Base-by-base conservation (phyloP, 2,888 invertebrate species). In the Augiades crinisus region DNA sequence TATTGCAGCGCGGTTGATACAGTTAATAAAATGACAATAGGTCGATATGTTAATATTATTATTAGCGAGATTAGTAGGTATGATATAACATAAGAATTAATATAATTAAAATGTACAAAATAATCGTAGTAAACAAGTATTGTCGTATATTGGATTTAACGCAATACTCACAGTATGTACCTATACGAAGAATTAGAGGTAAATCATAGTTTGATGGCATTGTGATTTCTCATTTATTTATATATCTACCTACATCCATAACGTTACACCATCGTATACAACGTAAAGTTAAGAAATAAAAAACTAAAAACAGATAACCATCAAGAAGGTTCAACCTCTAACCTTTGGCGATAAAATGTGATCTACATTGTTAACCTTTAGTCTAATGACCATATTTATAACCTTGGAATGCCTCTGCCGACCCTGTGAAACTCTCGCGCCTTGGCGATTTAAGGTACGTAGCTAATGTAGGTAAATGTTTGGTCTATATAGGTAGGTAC, bases 261-360 rank as follows among this genome's bases (percentile, higher is more conserved):
- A n/a, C n/a, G n/a, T n/a, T n/a, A n/a, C n/a, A n/a, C n/a, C n/a
- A n/a, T n/a, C n/a, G n/a, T n/a, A n/a, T n/a, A n/a, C n/a, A n/a
- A n/a, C n/a, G n/a, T 13, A 24, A 16, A 13, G n/a, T 14, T 37
- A 46, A 46, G 24, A 24, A 24, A 46, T 17, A 24, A 17, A n/a
- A 17, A 16, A 12, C 19, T 10, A 30, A 43, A 43, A 27, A 5
- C 7, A 33, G 36, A 46, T 27, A 46, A 36, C n/a, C 21, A 46
- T 36, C 27, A 24, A 7, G 17, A 36, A 17, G 36, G 10, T 46
- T 34, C n/a, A 43, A 13, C 21, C 6, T 45, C 0, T 34, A 13
- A 33, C 36, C 46, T 27, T 27, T 22, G 8, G 34, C 21, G 22
- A 17, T 45, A 45, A 45, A 34, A 33, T 37, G 46, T 22, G 41